phyloP scores from a whole-genome alignment of 2,113 vertebrate genomes.

The Ictalurus furcatus region DNA sequence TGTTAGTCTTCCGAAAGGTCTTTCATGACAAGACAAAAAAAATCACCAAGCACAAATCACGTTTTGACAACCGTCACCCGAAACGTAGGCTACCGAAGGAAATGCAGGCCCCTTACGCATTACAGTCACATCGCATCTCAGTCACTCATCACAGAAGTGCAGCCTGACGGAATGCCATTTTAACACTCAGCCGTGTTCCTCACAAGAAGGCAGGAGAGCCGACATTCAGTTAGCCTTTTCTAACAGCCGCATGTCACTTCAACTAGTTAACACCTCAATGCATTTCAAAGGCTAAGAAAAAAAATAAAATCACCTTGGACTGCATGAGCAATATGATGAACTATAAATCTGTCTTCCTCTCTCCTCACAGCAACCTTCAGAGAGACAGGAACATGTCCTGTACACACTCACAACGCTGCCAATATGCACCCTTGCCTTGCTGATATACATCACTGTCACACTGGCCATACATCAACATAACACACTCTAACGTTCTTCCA shows the following conservation, averaged over 20 bases:
- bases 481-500: not conserved
- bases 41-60: slow-evolving; percentile 1
- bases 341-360: not conserved
- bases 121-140: slow-evolving; percentile 18
- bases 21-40: slow-evolving; percentile 9
- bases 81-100: not conserved
- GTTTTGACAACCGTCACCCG: not conserved
- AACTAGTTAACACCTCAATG: slow-evolving; percentile 19
- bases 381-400: slow-evolving; percentile 2
- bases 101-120: not conserved
- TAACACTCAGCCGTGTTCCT: slow-evolving; percentile 12
- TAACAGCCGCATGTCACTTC: not conserved
- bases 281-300: not conserved
- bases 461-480: not conserved
- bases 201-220: slow-evolving; percentile 2
- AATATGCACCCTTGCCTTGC: slow-evolving; percentile 1
- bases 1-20: not conserved
- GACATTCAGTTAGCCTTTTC: slow-evolving; percentile 17
- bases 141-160: slow-evolving; percentile 9
- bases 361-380: slow-evolving; percentile 11
- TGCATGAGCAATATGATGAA: slow-evolving; percentile 12
- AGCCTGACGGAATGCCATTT: slow-evolving; percentile 28
- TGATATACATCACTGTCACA: slow-evolving; percentile 20
- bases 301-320: not conserved
- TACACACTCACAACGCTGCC: not conserved